Evolutionary conservation across 2,888 invertebrate species (phyloP).

Genomic region (Melinaea marsaeus): DNA sequence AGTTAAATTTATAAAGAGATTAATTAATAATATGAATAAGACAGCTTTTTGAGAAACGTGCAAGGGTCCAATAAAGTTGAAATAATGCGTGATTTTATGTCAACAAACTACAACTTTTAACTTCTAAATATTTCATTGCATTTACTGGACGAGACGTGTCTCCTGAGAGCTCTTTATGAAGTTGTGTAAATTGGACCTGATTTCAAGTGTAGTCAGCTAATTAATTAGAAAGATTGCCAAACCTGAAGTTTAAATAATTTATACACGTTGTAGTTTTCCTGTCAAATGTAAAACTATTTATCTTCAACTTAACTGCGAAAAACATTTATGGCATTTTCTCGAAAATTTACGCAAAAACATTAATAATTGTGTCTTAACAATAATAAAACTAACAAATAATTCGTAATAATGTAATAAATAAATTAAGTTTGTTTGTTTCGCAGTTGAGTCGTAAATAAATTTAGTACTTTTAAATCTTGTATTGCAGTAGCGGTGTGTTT

Average conservation of each 20-base stretch:
- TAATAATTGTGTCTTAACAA: no score
- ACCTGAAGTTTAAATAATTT: neutral
- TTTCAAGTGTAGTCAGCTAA: constrained; percentile 17
- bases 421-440: neutral
- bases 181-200: constrained; percentile 25
- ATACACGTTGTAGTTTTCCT: constrained; percentile 1
- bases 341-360: neutral
- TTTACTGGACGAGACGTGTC: constrained; percentile 16
- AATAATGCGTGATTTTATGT: constrained; percentile 16
- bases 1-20: constrained; percentile 73
- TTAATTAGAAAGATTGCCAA: constrained; percentile 11
- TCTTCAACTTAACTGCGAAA: neutral
- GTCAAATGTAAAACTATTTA: neutral
- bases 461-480: neutral
- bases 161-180: constrained; percentile 12
- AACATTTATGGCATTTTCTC: neutral
- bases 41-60: constrained; percentile 73
- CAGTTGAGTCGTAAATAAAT: neutral
- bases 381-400: no score
- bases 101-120: constrained; percentile 18
- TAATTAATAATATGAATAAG: constrained; percentile 63
- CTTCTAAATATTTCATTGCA: constrained; percentile 24
- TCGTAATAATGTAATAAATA: neutral
- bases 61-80: constrained; percentile 65
- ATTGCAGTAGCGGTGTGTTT: neutral